Percentiles rank a stretch among this genome's conserved stretches.
Conservation (phyloP, 2,113 vertebrate species). For the Megaceryle torquata region DNA sequence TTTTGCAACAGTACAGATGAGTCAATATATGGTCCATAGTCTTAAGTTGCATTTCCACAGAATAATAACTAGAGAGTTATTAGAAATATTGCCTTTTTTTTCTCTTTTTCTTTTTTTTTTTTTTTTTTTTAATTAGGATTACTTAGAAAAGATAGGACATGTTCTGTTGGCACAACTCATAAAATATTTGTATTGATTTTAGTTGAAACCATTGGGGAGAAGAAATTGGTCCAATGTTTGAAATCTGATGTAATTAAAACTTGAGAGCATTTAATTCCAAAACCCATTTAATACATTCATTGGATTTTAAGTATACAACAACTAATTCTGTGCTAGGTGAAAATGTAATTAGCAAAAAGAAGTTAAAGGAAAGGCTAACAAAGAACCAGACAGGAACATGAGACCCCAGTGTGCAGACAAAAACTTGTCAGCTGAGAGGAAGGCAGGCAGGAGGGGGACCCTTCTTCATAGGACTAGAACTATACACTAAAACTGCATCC, state of each 20-base stretch:
- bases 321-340: neutral
- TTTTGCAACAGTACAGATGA: neutral
- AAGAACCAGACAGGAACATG: neutral
- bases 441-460: neutral
- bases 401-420: neutral
- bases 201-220: neutral
- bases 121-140: neutral
- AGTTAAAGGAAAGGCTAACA: neutral
- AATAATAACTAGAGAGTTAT: neutral
- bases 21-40: neutral
- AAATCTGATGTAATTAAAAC: slow-evolving; percentile 29
- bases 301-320: neutral
- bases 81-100: neutral
- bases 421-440: neutral
- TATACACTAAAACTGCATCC: neutral
- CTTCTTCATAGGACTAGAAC: neutral
- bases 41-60: neutral
- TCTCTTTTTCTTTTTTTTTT: neutral
- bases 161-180: neutral
- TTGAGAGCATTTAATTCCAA: slow-evolving; percentile 9
- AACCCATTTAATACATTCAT: neutral
- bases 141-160: neutral
- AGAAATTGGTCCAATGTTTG: slow-evolving; percentile 34
- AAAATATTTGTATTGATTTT: neutral
- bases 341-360: neutral